Conservation (phyloP, 2,113 vertebrate species). For the Prunella himalayana region DNA sequence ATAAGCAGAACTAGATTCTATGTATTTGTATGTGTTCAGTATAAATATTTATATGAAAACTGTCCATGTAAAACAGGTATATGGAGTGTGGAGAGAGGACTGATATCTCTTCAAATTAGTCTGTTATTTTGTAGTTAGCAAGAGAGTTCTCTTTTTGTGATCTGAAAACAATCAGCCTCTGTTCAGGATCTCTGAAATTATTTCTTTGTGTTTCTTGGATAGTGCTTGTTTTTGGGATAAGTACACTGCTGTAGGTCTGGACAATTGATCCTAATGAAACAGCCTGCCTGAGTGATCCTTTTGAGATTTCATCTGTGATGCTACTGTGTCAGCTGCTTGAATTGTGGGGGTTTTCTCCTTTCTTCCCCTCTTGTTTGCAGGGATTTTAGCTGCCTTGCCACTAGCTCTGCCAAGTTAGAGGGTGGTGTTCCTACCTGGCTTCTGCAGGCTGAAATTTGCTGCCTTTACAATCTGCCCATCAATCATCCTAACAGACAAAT, state of each 20-base stretch:
- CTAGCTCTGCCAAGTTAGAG: neutral
- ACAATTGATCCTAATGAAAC: neutral
- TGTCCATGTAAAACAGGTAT: neutral
- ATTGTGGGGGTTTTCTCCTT: neutral
- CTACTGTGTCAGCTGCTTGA: neutral
- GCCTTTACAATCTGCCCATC: neutral
- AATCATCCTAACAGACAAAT: neutral
- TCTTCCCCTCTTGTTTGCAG: neutral
- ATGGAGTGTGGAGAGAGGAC: neutral
- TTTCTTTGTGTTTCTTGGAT: neutral
- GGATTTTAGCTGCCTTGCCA: neutral
- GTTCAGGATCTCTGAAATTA: neutral
- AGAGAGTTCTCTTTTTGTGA: neutral
- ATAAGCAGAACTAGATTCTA: neutral
- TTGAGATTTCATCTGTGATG: neutral
- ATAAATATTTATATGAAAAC: neutral
- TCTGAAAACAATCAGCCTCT: neutral
- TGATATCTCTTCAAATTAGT: neutral
- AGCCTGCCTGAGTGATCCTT: neutral
- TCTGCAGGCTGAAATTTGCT: neutral
- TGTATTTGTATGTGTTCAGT: neutral
- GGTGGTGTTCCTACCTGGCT: neutral
- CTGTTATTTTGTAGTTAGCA: neutral
- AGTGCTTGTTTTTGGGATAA: neutral
- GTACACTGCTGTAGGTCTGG: neutral